phyloP scores from a whole-genome alignment of 2,113 vertebrate species.

The Mesembrinibis cayennensis region DNA sequence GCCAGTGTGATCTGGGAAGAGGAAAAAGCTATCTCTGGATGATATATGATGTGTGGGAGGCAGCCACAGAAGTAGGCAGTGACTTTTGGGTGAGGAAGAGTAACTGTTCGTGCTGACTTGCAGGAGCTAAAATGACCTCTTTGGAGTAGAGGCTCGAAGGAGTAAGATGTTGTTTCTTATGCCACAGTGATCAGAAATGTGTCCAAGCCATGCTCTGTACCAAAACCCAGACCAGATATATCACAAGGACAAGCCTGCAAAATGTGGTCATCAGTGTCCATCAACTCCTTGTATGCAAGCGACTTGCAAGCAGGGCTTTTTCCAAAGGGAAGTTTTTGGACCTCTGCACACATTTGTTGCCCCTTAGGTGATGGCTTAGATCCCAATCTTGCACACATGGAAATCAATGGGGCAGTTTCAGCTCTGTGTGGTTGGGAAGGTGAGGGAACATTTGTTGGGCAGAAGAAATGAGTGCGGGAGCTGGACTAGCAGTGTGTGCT shows the following conservation, averaged over 20 bases:
- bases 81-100: not conserved
- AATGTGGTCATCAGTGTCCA: not conserved
- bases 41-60: not conserved
- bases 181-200: not conserved
- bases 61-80: not conserved
- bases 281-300: not conserved
- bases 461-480: not conserved
- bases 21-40: not conserved
- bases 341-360: not conserved
- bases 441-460: not conserved
- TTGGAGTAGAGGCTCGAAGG: not conserved
- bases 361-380: not conserved
- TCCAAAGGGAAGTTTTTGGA: not conserved
- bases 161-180: not conserved
- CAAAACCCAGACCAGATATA: not conserved
- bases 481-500: not conserved
- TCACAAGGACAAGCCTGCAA: not conserved
- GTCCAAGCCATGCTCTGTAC: not conserved
- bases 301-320: not conserved
- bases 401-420: not conserved
- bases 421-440: not conserved
- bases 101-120: not conserved
- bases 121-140: not conserved
- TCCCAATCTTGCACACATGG: fast-evolving
- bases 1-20: not conserved